Evolutionary conservation across 2,888 invertebrate genomes (phyloP), one percentile per base, ranked within the genome.

Genomic region (Netelia melanura): DNA sequence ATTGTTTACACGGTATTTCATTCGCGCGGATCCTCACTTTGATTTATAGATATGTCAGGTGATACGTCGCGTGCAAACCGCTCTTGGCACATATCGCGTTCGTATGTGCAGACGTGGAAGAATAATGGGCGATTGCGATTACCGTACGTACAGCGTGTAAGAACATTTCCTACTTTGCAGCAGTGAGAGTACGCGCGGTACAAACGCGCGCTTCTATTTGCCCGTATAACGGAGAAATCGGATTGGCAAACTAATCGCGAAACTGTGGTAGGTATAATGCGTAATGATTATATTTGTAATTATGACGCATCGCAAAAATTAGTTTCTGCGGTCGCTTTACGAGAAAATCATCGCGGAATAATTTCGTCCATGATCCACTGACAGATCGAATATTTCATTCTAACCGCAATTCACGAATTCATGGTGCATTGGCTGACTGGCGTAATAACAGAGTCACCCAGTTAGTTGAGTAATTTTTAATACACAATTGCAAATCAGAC

Each of bases 171-270:
- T 85, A 78, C 78, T 81, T 77, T 48, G 70, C 17, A n/a, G 11
- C 58, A 52, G 62, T 6, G 52, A 54, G 65, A 54, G 25, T 58
- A 10, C 23, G 38, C 8, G 3, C 23, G n/a, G 70, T 64, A 44
- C 23, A 23, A 38, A 38, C 17, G 54, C 23, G n/a, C 9, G 58
- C 30, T 11, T 48, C 21, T 67, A 82, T 54, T 25, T 14, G 25
- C 65, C 43, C 58, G 44, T 44, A 44, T 23, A 64, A 64, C 78
- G 56, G 82, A 61, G 84, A 81, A 85, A 82, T 85, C 75, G 84
- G 56, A 79, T 64, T 81, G 70, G 75, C 64, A 75, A 84, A 81
- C 81, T 81, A 81, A 79, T 86, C 72, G 83, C 62, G 78, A 79
- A 79, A 54, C n/a, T 54, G 79, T 23, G 11, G 64, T 72, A 62